These are phyloP conservation scores for Gymnopithys bicolor DNA, from an alignment of 2,797 vertebrate genomes.

Conservation along the genomic window DNA sequence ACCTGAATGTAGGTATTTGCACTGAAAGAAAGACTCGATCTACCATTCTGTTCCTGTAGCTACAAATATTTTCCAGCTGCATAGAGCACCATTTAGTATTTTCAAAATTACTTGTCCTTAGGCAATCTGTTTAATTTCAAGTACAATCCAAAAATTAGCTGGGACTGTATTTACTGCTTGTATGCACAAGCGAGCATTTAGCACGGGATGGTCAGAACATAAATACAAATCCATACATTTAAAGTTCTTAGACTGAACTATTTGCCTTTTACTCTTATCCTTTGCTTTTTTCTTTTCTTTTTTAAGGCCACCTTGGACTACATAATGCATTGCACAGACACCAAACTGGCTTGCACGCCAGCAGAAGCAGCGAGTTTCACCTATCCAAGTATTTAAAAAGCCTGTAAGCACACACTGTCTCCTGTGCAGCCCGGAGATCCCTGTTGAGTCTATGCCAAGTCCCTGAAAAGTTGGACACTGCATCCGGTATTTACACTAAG, in stretches of 20 bases:
- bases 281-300: background rate
- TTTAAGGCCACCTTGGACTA: constrained; percentile 41
- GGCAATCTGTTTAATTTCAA: constrained; percentile 49
- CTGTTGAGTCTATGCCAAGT: constrained; percentile 80
- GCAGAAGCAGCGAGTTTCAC: constrained; percentile 72
- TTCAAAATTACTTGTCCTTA: background rate
- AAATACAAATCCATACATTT: constrained; percentile 7
- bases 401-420: constrained; percentile 76
- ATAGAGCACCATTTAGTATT: constrained; percentile 6
- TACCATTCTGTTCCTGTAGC: background rate
- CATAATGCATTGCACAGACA: constrained; percentile 44
- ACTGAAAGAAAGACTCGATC: background rate
- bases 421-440: constrained; percentile 79
- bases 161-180: background rate
- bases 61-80: constrained; percentile 40
- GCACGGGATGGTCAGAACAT: background rate
- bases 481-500: constrained; percentile 84
- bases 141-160: background rate
- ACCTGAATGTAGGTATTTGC: constrained; percentile 8
- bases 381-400: constrained; percentile 77
- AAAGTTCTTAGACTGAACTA: background rate
- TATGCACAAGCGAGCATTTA: background rate
- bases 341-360: constrained; percentile 41
- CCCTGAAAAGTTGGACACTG: constrained; percentile 83
- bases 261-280: constrained; percentile 7